Conservation (phyloP, 92 coral and sea anemone species). For the Paragorgia papillata region DNA sequence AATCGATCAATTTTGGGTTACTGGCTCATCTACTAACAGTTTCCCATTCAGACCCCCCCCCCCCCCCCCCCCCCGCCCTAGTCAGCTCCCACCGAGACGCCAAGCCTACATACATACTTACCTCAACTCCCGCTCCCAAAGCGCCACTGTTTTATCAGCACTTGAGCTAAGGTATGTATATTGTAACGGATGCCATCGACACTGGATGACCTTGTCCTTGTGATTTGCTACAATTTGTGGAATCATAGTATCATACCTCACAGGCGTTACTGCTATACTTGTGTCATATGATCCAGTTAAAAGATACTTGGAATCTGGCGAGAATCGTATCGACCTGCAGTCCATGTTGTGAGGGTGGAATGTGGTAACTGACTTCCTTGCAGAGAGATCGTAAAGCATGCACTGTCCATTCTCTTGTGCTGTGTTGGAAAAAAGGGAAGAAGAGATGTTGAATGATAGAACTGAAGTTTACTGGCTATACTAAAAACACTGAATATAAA, state of each 20-base stretch:
- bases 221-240: slow-evolving; percentile 75
- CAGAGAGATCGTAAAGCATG: slow-evolving; percentile 93
- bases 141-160: slow-evolving; percentile 87
- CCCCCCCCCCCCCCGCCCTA: background rate
- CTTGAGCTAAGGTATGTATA: slow-evolving; percentile 85
- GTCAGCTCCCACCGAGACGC: background rate
- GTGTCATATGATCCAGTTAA: slow-evolving; percentile 92
- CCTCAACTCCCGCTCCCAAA: slow-evolving; percentile 60
- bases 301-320: slow-evolving; percentile 86
- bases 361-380: slow-evolving; percentile 81
- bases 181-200: slow-evolving; percentile 93
- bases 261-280: slow-evolving; percentile 67
- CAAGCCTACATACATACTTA: background rate
- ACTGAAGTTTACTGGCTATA: no score
- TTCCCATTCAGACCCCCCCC: no score
- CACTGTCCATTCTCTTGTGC: slow-evolving; percentile 98
- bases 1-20: no score
- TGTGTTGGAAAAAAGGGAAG: slow-evolving; percentile 19
- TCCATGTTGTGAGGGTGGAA: slow-evolving; percentile 94
- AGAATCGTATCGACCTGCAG: slow-evolving; percentile 94
- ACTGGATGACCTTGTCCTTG: slow-evolving; percentile 91
- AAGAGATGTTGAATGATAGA: background rate
- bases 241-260: slow-evolving; percentile 48
- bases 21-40: no score
- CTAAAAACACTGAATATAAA: no score